Conservation (phyloP, 2,113 vertebrate genomes). For the Panthera uncia region DNA sequence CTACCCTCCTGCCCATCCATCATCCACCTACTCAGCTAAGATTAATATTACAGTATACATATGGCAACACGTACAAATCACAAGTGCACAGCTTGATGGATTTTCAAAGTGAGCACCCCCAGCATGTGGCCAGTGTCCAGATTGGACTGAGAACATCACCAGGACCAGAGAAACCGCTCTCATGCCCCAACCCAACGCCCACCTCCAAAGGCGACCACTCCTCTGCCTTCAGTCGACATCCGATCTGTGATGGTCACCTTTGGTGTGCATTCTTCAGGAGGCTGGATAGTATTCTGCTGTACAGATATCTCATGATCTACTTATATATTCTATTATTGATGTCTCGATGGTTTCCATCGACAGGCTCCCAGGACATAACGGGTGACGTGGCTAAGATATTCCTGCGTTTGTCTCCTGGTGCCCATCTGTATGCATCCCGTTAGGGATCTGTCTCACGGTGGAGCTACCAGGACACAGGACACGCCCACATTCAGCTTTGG, state of each 20-base stretch:
- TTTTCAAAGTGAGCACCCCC: no score
- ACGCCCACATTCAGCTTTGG: background rate
- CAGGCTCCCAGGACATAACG: no score
- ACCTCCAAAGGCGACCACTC: rapidly evolving
- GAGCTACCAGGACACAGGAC: background rate
- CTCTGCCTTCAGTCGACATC: background rate
- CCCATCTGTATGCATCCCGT: rapidly evolving
- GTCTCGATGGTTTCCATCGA: background rate
- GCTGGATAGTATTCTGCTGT: rapidly evolving
- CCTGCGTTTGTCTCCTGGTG: background rate
- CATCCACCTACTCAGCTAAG: background rate
- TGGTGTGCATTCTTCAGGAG: rapidly evolving
- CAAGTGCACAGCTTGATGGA: background rate
- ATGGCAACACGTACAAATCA: rapidly evolving
- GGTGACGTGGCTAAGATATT: rapidly evolving
- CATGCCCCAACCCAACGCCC: rapidly evolving
- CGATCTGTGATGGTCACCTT: rapidly evolving
- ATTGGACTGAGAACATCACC: rapidly evolving
- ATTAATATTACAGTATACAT: background rate
- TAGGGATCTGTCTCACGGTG: rapidly evolving
- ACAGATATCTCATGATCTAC: rapidly evolving
- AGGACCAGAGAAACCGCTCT: background rate
- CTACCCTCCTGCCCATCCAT: background rate
- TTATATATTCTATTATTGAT: rapidly evolving
- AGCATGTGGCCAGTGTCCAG: rapidly evolving